Evolutionary conservation across 2,888 invertebrate species (phyloP), one percentile per base, ranked within the genome.

Genomic region (Epistrophe grossulariae): DNA sequence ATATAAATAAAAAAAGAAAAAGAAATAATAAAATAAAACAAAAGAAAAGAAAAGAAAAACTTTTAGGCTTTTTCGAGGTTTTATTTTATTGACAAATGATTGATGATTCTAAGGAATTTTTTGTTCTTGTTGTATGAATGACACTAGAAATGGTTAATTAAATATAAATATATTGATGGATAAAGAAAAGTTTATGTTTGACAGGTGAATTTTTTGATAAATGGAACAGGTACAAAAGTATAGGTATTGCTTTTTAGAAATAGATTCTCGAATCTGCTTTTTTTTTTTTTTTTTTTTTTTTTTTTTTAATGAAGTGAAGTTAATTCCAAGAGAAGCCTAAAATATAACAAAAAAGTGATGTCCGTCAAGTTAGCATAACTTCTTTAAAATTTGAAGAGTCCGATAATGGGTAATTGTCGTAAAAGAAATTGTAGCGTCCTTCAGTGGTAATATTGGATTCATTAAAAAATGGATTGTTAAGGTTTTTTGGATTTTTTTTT

Each of bases 121-220:
- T 28, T 55, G 57, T 19, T 72, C 38, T 17, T 17, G 35, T 24
- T 40, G 10, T 43, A 57, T 4, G 35, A 79, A 52, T 72, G 38
- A 48, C 28, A 70, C 17, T 64, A 17, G 45, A 19, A 31, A 40
- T 50, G 55, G 43, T 43, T 19, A 35, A 48, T 13, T 57, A 52
- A 17, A 5, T 60, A 35, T 7, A 5, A 7, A 62, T n/a, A n/a
- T n/a, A 62, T 71, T 71, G 62, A 79, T 71, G 40, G 78, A 24
- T 57, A 28, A 55, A 45, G 43, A 19, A 64, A 55, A 64, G 31
- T 64, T 13, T 1, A 11, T 55, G n/a, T 55, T 64, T 28, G n/a
- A 15, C 45, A 64, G 64, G 64, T 64, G 19, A 48, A 15, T 71
- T 24, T 24, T 45, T 43, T 43, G 45, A 64, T 45, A 31, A 48